phyloP scores from a whole-genome alignment of 2,888 invertebrate genomes.

The Hylaea fasciaria region DNA sequence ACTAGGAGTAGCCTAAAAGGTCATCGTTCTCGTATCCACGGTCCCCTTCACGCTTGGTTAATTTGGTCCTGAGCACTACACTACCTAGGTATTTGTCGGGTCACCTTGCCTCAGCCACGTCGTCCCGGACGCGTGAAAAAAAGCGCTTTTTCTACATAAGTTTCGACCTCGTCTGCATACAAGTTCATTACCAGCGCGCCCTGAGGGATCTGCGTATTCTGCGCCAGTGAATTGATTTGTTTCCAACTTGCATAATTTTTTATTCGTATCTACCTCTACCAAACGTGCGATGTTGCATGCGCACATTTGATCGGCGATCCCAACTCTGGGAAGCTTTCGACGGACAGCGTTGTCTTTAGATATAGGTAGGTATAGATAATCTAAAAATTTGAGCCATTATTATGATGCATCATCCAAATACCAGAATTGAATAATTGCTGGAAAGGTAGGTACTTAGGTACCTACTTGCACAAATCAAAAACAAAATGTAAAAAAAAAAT shows the following conservation, averaged over 20 bases:
- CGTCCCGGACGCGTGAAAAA: constrained; percentile 41
- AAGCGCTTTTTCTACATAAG: constrained; percentile 20
- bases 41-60: constrained; percentile 57
- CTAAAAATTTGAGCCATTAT: too few species aligned
- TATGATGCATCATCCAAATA: too few species aligned
- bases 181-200: constrained; percentile 32
- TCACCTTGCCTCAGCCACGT: constrained; percentile 49
- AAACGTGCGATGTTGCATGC: neutral
- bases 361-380: too few species aligned
- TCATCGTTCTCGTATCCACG: constrained; percentile 45
- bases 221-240: constrained; percentile 26
- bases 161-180: constrained; percentile 27
- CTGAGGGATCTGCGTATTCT: constrained; percentile 19
- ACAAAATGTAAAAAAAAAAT: too few species aligned
- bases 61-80: constrained; percentile 43
- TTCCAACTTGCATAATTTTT: constrained; percentile 27
- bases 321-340: neutral
- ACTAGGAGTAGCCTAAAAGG: constrained; percentile 43
- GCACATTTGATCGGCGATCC: neutral
- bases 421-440: too few species aligned
- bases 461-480: neutral
- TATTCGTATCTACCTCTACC: constrained; percentile 10
- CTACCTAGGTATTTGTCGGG: constrained; percentile 42
- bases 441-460: too few species aligned
- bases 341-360: too few species aligned